Conservation (phyloP, 1,140 invertebrate species). For the Andrena cerasifolii region DNA sequence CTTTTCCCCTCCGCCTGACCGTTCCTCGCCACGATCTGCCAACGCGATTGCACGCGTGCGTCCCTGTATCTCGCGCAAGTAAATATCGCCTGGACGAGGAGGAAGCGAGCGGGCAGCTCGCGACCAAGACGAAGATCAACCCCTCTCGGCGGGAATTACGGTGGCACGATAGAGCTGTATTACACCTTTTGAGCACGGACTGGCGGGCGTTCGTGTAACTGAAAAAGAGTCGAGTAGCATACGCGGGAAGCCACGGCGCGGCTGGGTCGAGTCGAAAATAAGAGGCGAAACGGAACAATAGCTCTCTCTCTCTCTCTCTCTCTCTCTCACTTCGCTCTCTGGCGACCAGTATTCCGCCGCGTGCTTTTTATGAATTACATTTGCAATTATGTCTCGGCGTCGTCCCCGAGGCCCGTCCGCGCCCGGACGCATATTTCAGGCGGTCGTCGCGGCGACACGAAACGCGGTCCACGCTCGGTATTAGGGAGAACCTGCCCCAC, state of each 20-base stretch:
- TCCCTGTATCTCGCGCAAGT: not conserved
- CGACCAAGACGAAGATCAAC: conserved; percentile 34
- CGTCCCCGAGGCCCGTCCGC: conserved; percentile 4
- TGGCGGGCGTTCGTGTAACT: not conserved
- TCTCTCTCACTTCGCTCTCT: not conserved
- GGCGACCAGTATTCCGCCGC: conserved; percentile 5
- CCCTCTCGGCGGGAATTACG: conserved; percentile 4
- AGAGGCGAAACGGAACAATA: conserved; percentile 50
- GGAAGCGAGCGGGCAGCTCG: not conserved
- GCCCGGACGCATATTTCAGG: conserved; percentile 51
- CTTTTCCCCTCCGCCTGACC: conserved; percentile 2
- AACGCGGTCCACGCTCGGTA: conserved; percentile 22
- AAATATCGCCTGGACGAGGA: conserved; percentile 3
- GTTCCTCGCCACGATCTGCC: not conserved
- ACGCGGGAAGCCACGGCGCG: not conserved
- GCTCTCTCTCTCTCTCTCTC: conserved; percentile 12
- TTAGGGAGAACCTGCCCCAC: conserved; percentile 45
- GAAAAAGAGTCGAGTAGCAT: conserved; percentile 1
- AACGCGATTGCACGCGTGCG: not conserved
- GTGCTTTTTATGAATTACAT: conserved; percentile 71
- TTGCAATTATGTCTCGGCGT: conserved; percentile 66
- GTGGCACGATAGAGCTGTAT: conserved; percentile 26
- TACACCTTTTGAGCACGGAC: conserved; percentile 18
- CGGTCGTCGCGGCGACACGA: conserved; percentile 21
- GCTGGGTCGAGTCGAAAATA: conserved; percentile 52